Base-by-base conservation (phyloP, 2,113 vertebrate species). In the Chinchilla lanigera region DNA sequence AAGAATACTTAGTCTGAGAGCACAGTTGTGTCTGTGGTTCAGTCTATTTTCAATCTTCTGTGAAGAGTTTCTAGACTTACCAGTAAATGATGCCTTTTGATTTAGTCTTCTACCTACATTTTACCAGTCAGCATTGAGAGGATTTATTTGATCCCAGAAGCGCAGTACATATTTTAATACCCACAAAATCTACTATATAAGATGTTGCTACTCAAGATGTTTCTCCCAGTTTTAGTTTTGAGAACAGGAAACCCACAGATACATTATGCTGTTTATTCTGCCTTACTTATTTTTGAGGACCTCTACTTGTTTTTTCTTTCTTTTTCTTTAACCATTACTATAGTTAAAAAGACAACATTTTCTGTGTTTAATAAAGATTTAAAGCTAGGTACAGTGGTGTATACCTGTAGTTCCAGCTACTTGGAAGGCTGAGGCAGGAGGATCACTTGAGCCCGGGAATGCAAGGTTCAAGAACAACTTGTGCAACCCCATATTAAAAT, bases 201-300 rank as follows among this genome's bases (percentile, higher is more conserved):
- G 94, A 88, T 90, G 16, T 22, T 50, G 92, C 30, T 82, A 67
- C 80, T 65, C 11, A 1, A 85, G 54, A 20, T 73, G n/a, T 92
- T 82, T 19, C 56, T 1, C 14, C 35, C 35, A 81, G 41, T 90
- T 88, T 94, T 50, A n/a, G 47, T 81, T 63, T 83, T 75, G 52
- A 92, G 58, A 95, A 82, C 80, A 92, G 85, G 44, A 90, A 94
- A 78, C 44, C 61, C 47, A 90, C 52, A 88, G 80, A 41, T 7
- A 61, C n/a, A 0, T 83, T 71, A 26, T 75, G 47, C 44, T 41
- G 56, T 77, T 86, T 89, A 77, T 38, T 97, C 13, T 86, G 22
- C 44, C 41, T 56, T 61, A 41, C 52, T 52, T 69, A 90, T 58
- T 86, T 97, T 94, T 92, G 60, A 96, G 91, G 89, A 89, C 14